Evolutionary conservation across 2,888 invertebrate genomes (phyloP).

Genomic region (Sthenelais limicola): DNA sequence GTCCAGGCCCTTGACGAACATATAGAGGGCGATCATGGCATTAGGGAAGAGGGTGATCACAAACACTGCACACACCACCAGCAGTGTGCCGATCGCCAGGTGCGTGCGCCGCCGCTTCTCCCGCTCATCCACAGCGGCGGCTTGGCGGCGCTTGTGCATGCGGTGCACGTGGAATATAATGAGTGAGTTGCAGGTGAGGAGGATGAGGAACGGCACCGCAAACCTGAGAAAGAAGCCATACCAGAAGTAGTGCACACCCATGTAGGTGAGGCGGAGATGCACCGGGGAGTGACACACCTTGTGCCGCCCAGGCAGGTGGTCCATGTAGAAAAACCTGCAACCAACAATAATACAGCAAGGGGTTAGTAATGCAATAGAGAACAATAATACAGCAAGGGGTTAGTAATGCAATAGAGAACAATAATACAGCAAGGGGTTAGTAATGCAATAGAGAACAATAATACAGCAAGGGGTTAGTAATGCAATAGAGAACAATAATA

Average conservation of each 20-base stretch:
- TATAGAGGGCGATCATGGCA: conserved; percentile 40
- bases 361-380: no score
- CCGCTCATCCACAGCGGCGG: conserved; percentile 20
- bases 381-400: no score
- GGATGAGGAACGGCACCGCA: conserved; percentile 44
- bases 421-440: no score
- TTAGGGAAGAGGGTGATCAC: conserved; percentile 44
- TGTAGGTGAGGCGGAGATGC: conserved; percentile 38
- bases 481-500: no score
- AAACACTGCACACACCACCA: conserved; percentile 45
- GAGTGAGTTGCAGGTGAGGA: conserved; percentile 43
- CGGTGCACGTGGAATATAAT: conserved; percentile 48
- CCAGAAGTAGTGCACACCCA: conserved; percentile 41
- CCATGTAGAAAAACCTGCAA: conserved; percentile 20
- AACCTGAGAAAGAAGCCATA: conserved; percentile 46
- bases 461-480: no score
- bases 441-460: no score
- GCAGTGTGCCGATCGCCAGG: conserved; percentile 47
- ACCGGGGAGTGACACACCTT: conserved; percentile 43
- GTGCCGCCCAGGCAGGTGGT: conserved; percentile 7
- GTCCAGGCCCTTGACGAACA: conserved; percentile 9
- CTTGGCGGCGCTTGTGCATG: conserved; percentile 38
- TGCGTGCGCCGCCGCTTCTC: conserved; percentile 25
- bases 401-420: no score
- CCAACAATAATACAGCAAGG: no score